phyloP scores from a whole-genome alignment of 2,113 vertebrate genomes.

The Cebus imitator region DNA sequence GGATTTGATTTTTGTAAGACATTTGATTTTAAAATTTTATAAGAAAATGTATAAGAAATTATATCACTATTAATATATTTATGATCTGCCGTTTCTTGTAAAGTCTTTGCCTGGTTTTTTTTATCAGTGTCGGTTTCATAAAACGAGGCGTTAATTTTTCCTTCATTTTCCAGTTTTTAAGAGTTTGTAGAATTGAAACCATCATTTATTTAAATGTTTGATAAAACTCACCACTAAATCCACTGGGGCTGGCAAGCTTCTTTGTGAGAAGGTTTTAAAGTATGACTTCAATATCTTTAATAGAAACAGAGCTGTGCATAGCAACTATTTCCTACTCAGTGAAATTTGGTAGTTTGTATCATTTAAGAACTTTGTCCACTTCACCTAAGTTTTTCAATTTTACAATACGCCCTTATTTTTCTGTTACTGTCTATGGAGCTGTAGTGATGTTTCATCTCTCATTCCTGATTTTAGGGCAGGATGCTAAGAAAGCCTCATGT shows the following conservation, averaged over 20 bases:
- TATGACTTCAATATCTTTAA: neutral
- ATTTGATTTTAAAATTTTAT: too few relatives aligned
- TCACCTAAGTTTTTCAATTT: accelerated
- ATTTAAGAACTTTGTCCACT: accelerated
- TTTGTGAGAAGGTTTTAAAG: neutral
- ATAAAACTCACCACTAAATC: neutral
- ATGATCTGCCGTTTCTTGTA: neutral
- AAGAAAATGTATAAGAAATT: neutral
- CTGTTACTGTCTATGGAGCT: accelerated
- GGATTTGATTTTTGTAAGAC: neutral
- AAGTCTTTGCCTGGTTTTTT: neutral
- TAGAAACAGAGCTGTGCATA: accelerated
- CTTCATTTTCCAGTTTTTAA: neutral
- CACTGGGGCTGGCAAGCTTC: accelerated
- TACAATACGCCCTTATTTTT: accelerated
- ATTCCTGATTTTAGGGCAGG: accelerated
- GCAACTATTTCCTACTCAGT: neutral
- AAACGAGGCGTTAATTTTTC: neutral
- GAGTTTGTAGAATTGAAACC: too few relatives aligned
- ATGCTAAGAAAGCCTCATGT: neutral
- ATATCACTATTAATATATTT: neutral
- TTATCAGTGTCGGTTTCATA: neutral
- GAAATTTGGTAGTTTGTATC: too few relatives aligned
- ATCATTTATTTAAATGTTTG: neutral
- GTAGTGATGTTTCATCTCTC: neutral